Evolutionary conservation across 2,113 vertebrate species (phyloP).

Genomic region (Tapirus terrestris): DNA sequence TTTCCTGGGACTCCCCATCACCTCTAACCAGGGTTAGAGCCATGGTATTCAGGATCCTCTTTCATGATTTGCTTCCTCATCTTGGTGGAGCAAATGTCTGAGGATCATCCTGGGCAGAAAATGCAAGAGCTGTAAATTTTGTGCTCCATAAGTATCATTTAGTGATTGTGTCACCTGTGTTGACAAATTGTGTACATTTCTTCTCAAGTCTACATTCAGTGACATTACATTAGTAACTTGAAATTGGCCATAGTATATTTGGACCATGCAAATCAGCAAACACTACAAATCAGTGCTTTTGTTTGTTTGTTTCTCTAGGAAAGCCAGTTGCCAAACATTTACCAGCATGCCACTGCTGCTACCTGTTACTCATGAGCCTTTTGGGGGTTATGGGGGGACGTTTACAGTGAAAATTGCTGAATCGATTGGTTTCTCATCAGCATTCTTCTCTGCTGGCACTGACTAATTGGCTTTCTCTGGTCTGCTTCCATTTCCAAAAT

Average conservation of each 20-base stretch:
- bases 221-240: background rate
- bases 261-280: background rate
- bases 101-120: background rate
- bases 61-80: background rate
- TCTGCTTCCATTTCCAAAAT: background rate
- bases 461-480: background rate
- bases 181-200: background rate
- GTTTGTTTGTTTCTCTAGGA: background rate
- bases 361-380: background rate
- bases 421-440: background rate
- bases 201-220: background rate
- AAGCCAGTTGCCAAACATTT: background rate
- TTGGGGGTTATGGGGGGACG: too few relatives aligned
- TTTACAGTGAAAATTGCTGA: background rate
- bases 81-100: background rate
- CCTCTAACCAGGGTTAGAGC: background rate
- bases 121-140: background rate
- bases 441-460: background rate
- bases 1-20: background rate
- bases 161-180: background rate
- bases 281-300: background rate
- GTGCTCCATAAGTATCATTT: background rate
- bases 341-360: background rate
- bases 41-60: background rate
- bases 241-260: background rate